Base-by-base conservation (phyloP, 92 coral and sea anemone species). In the Montipora capitata region DNA sequence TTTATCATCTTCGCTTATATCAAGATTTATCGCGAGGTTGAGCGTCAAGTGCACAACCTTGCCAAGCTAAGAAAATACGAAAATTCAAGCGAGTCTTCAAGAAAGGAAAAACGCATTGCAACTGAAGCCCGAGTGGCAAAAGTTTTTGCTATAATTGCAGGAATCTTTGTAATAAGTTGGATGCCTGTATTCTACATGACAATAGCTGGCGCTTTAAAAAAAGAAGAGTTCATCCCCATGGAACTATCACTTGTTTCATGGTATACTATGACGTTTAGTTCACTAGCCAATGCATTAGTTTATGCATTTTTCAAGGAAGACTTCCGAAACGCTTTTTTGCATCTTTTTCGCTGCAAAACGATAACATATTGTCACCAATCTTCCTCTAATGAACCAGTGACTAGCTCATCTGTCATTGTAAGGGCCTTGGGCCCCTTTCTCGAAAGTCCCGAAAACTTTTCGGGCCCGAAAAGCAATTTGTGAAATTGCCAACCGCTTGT, bases 111-210 rank as follows among this genome's bases (percentile, higher is more conserved):
- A 65, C 82, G 98, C 62, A 92, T 95, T 3, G 65, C 98, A 0
- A 87, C 96, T n/a, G 96, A 95, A 71, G 98, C 93, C 18, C 77
- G 93, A 15, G 95, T 95, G 68, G 96, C 96, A 14, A 82, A 94
- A 48, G 94, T 95, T 10, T 95, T 95, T 68, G 98, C 98, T 40
- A 72, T 95, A 15, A 90, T 95, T 56, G 96, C 98, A 7, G 96
- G 89, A 2, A 93, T 95, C 27, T 95, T 95, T 65, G 92, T 95
- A 2, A 35, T 95, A 0, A 87, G 94, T 16, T 95, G 98, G 98
- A 78, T 93, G 58, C 98, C 98, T 3, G 96, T 95, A 11, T 89
- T 95, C 27, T 93, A 93, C 61, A 93, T 95, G 98, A 93, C 98
- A 15, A 72, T 89, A 3, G 96, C 95, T 38, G 82, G 42, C 6